phyloP scores from a whole-genome alignment of 2,797 vertebrate genomes.

The Dallia pectoralis region DNA sequence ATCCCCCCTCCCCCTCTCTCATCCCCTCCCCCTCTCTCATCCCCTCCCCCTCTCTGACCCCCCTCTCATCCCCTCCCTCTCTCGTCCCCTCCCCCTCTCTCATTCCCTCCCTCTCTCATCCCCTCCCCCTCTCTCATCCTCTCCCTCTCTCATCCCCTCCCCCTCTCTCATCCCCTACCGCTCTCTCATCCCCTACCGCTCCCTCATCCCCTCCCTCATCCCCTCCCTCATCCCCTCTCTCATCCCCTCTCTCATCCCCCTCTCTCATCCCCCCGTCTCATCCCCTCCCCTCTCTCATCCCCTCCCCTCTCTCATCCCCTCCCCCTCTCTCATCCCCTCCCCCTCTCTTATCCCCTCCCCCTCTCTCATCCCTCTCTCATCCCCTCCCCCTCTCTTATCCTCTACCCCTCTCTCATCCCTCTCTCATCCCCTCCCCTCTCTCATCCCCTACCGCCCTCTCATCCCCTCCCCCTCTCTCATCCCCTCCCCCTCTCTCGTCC shows the following conservation, averaged over 20 bases:
- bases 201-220: background rate
- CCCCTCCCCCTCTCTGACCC: no score
- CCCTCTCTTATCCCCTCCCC: background rate
- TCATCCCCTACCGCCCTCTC: no score
- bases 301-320: background rate
- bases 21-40: slow-evolving; percentile 2
- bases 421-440: no score
- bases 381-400: background rate
- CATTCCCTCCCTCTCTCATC: background rate
- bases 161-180: slow-evolving; percentile 10
- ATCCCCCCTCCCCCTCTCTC: slow-evolving; percentile 1
- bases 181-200: background rate
- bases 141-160: background rate
- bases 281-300: background rate
- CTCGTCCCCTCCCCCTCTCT: background rate
- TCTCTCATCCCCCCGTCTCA: slow-evolving; percentile 1
- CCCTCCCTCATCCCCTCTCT: slow-evolving; percentile 6
- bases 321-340: slow-evolving; percentile 8
- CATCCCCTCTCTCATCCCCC: background rate
- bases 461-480: slow-evolving; percentile 12
- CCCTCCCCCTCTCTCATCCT: slow-evolving; percentile 12
- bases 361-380: background rate
- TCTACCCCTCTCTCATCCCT: slow-evolving; percentile 15
- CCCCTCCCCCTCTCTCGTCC: background rate
- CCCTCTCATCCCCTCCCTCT: slow-evolving; percentile 22